Percentiles rank a stretch among this genome's conserved stretches.
These are phyloP conservation scores for Clanis bilineata DNA, from an alignment of 2,888 invertebrate genomes.

Conservation along the genomic window DNA sequence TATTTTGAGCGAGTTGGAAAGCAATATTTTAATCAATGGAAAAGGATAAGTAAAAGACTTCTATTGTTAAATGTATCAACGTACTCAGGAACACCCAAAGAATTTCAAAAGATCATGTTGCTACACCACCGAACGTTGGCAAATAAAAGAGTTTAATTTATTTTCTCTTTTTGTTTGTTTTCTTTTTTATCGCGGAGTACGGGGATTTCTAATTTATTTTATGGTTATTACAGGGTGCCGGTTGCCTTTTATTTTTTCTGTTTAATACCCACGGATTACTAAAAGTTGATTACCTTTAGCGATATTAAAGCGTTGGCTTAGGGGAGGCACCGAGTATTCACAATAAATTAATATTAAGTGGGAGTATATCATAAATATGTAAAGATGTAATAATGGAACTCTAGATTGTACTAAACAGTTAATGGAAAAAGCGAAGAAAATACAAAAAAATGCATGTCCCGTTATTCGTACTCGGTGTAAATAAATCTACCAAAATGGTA, in stretches of 20 bases:
- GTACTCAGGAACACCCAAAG: conserved; percentile 11
- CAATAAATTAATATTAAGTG: not conserved
- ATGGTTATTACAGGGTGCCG: not conserved
- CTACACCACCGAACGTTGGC: conserved; percentile 13
- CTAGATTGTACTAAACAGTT: conserved; percentile 9
- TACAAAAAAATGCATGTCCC: conserved; percentile 8
- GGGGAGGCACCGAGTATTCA: not conserved
- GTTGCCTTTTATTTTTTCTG: not conserved
- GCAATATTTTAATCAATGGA: not conserved
- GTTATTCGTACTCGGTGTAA: conserved; percentile 34
- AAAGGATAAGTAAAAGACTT: not conserved
- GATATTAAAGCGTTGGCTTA: not conserved
- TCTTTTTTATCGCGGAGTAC: not conserved
- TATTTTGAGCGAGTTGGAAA: not conserved
- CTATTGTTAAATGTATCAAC: not conserved
- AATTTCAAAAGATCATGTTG: conserved; percentile 9
- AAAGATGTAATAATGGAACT: conserved; percentile 9
- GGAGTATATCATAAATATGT: not conserved
- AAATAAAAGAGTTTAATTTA: conserved; percentile 13
- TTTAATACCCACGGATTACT: not conserved
- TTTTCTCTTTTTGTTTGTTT: conserved; percentile 4
- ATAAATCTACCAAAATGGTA: conserved; percentile 53
- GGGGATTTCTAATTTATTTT: not conserved
- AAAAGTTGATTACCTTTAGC: not conserved
- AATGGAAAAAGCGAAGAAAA: conserved; percentile 12